A percentile compares a stretch with the other conserved stretches of the same genome.
Evolutionary conservation across 2,888 invertebrate species (phyloP).

Genomic region (Cantharis flavilabris): DNA sequence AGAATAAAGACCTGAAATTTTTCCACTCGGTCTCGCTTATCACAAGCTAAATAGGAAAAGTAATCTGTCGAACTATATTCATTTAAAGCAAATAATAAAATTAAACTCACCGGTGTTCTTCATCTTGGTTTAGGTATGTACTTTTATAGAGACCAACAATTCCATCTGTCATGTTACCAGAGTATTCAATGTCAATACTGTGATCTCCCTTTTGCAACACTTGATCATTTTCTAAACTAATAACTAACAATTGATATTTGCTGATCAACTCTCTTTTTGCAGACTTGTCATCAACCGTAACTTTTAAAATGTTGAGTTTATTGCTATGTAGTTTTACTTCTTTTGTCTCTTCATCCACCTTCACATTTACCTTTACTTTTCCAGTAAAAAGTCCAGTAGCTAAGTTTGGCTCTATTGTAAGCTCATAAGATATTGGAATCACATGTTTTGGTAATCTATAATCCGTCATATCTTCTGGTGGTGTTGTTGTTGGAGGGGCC

Average conservation of each 20-base stretch:
- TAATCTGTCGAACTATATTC: too few relatives aligned
- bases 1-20: too few relatives aligned
- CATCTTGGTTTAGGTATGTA: constrained; percentile 57
- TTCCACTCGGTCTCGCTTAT: too few relatives aligned
- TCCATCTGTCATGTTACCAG: constrained; percentile 66
- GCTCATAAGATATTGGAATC: constrained; percentile 68
- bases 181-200: constrained; percentile 63
- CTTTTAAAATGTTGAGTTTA: constrained; percentile 59
- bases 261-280: constrained; percentile 37
- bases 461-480: constrained; percentile 41
- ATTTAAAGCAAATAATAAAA: neutral
- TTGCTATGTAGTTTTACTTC: constrained; percentile 66
- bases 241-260: constrained; percentile 43
- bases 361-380: constrained; percentile 60
- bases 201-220: constrained; percentile 50
- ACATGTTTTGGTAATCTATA: constrained; percentile 64
- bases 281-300: constrained; percentile 43
- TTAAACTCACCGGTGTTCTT: constrained; percentile 55
- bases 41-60: too few relatives aligned
- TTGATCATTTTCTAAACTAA: constrained; percentile 35
- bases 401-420: constrained; percentile 69
- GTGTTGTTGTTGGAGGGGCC: constrained; percentile 7
- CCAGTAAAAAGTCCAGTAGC: constrained; percentile 60
- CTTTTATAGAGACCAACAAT: constrained; percentile 78
- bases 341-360: constrained; percentile 54